Evolutionary conservation across 2,888 invertebrate genomes (phyloP).

Genomic region (Clostera curtula): DNA sequence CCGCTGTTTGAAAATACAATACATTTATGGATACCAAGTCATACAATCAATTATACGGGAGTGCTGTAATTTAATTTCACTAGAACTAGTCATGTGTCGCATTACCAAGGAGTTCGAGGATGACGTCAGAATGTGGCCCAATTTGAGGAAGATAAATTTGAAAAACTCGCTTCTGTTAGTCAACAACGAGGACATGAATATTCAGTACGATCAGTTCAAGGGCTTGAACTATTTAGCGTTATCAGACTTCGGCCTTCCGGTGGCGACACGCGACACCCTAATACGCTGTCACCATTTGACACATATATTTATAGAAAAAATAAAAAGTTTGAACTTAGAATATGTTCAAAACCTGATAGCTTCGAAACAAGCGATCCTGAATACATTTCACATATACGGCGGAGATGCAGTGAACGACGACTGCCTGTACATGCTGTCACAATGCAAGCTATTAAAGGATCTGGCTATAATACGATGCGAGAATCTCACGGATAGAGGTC

Average conservation of each 20-base stretch:
- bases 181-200: slow-evolving; percentile 32
- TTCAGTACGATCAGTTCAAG: slow-evolving; percentile 48
- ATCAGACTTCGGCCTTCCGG: slow-evolving; percentile 57
- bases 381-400: slow-evolving; percentile 55
- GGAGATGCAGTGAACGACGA: slow-evolving; percentile 50
- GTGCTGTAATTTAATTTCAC: slow-evolving; percentile 46
- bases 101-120: slow-evolving; percentile 47
- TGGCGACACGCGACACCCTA: slow-evolving; percentile 45
- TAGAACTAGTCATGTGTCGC: slow-evolving; percentile 62
- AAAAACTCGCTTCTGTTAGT: slow-evolving; percentile 51
- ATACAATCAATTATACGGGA: slow-evolving; percentile 43
- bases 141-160: slow-evolving; percentile 49
- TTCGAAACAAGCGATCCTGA: slow-evolving; percentile 40
- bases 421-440: slow-evolving; percentile 41
- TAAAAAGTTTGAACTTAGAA: slow-evolving; percentile 43
- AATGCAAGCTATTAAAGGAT: slow-evolving; percentile 46
- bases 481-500: slow-evolving; percentile 49
- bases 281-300: slow-evolving; percentile 44
- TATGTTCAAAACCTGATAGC: slow-evolving; percentile 45
- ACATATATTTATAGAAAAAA: slow-evolving; percentile 60
- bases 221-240: slow-evolving; percentile 44
- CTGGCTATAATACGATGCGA: slow-evolving; percentile 60
- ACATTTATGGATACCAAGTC: slow-evolving; percentile 47
- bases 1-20: slow-evolving; percentile 49
- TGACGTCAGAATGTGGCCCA: slow-evolving; percentile 44